phyloP scores from a whole-genome alignment of 2,797 vertebrate species.

The Poecilia gillii region DNA sequence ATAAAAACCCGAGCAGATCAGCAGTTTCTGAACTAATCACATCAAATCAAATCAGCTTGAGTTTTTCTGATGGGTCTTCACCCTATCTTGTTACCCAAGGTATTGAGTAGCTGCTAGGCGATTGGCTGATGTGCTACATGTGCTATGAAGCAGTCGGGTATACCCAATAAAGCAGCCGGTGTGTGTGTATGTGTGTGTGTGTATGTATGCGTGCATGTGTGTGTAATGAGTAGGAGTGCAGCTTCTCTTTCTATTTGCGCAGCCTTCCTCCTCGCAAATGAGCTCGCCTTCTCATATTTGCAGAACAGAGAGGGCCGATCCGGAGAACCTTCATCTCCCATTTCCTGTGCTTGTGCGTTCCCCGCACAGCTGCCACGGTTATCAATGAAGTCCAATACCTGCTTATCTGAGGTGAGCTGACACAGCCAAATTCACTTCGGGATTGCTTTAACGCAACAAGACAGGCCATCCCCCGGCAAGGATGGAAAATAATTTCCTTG shows the following conservation, averaged over 20 bases:
- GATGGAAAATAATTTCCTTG: conserved; percentile 53
- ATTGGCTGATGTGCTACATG: background rate
- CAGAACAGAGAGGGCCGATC: conserved; percentile 29
- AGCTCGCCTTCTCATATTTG: conserved; percentile 48
- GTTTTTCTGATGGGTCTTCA: background rate
- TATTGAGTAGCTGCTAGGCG: background rate
- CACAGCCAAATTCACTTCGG: conserved; percentile 47
- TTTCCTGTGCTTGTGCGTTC: conserved; percentile 44
- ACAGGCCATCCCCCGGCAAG: conserved; percentile 21
- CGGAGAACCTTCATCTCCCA: conserved; percentile 20
- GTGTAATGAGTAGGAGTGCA: conserved; percentile 37
- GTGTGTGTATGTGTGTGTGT: background rate
- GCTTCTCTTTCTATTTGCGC: conserved; percentile 39
- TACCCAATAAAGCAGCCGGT: background rate
- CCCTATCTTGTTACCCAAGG: background rate
- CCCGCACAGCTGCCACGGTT: conserved; percentile 33
- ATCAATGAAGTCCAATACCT: conserved; percentile 53
- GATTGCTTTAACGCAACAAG: conserved; percentile 55
- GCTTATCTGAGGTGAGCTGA: conserved; percentile 45
- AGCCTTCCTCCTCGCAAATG: conserved; percentile 47
- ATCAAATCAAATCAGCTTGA: background rate
- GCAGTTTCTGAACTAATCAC: background rate
- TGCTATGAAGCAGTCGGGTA: background rate
- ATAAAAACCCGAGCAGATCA: background rate
- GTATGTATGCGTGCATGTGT: background rate